Evolutionary conservation across 2,113 vertebrate species (phyloP).

Genomic region (Zosterops hypoxanthus): DNA sequence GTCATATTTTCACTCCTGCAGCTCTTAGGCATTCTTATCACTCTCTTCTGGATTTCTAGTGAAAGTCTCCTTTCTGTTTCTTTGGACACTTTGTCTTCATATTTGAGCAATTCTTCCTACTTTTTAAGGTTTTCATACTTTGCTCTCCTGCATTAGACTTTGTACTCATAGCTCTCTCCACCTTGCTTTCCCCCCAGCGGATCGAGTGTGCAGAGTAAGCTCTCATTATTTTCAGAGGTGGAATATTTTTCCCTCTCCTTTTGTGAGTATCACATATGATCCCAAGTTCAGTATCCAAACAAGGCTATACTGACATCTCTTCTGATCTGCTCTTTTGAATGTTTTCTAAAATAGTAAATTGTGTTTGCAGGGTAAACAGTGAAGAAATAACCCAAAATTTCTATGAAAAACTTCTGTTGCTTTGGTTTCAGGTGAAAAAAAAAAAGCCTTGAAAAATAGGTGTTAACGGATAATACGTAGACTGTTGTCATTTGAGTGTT

Average conservation of each 20-base stretch:
- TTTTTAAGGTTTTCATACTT: not conserved
- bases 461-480: not conserved
- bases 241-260: rapidly evolving
- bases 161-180: not conserved
- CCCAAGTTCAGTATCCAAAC: not conserved
- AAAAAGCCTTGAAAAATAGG: not conserved
- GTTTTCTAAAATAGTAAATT: not conserved
- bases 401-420: not conserved
- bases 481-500: not conserved
- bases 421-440: not conserved
- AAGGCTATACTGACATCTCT: not conserved
- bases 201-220: not conserved
- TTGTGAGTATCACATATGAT: not conserved
- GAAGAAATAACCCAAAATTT: not conserved
- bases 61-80: not conserved
- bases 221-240: not conserved
- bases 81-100: not conserved
- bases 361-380: not conserved
- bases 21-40: not conserved
- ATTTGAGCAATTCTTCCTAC: not conserved
- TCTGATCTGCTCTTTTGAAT: not conserved
- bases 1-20: not conserved
- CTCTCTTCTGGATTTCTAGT: not conserved
- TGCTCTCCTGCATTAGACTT: not conserved
- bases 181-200: not conserved